Percentiles rank a stretch among this genome's conserved stretches.
Evolutionary conservation across 2,113 vertebrate species (phyloP).

Genomic region (Phrynocephalus versicolor): DNA sequence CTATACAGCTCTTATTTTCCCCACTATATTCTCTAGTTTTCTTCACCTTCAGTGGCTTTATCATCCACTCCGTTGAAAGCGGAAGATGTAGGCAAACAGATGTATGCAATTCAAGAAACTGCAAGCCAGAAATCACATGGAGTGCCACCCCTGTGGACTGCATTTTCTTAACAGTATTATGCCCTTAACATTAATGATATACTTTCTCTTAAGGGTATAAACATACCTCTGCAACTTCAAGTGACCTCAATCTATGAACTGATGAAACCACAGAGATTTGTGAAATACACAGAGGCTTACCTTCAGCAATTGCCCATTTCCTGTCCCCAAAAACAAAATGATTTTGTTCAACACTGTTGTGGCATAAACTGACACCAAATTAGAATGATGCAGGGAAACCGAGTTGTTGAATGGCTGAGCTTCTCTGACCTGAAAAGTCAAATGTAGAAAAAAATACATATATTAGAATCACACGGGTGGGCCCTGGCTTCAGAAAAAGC

Average conservation of each 20-base stretch:
- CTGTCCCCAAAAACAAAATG: conserved; percentile 87
- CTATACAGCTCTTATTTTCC: too few relatives aligned
- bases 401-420: conserved; percentile 67
- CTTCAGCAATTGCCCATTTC: conserved; percentile 88
- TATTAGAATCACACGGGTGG: not conserved
- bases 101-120: not conserved
- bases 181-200: not conserved
- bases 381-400: conserved; percentile 74
- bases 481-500: too few relatives aligned
- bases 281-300: conserved; percentile 67
- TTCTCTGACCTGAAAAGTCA: conserved; percentile 62
- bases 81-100: not conserved
- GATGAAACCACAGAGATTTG: conserved; percentile 10
- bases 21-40: not conserved
- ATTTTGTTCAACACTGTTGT: conserved; percentile 77
- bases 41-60: not conserved
- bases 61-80: not conserved
- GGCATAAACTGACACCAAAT: conserved; percentile 84
- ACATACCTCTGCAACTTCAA: not conserved
- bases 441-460: conserved; percentile 56
- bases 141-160: not conserved
- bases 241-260: not conserved
- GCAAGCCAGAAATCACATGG: not conserved
- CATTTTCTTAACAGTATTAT: not conserved
- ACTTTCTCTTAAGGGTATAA: not conserved